Conservation (phyloP, 2,113 vertebrate genomes). For the Saguinus midas region DNA sequence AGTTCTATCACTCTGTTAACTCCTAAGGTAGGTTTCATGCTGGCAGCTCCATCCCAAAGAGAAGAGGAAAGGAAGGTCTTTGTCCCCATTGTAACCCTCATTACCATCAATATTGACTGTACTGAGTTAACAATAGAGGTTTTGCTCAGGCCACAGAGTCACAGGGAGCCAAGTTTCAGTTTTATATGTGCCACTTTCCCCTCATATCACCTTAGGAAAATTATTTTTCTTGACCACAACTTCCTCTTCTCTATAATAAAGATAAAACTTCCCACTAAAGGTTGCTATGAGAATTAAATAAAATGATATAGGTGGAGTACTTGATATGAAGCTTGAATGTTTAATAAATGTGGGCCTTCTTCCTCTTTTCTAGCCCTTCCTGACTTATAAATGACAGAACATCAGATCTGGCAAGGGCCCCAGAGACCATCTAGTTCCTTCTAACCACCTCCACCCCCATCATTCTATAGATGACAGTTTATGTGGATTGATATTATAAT, state of each 20-base stretch:
- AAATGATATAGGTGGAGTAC: background rate
- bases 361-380: background rate
- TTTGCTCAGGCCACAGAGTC: background rate
- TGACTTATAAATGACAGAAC: background rate
- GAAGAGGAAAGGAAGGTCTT: background rate
- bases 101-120: background rate
- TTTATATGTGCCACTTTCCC: background rate
- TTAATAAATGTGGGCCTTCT: background rate
- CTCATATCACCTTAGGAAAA: background rate
- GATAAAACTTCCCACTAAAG: background rate
- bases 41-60: background rate
- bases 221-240: conserved; percentile 35
- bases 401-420: background rate
- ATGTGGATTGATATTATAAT: background rate
- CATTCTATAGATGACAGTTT: background rate
- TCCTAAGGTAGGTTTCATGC: background rate
- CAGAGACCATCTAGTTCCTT: background rate
- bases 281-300: conserved; percentile 27
- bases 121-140: background rate
- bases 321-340: background rate
- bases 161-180: background rate
- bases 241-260: conserved; percentile 7
- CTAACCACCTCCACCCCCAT: background rate
- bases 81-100: background rate
- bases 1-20: background rate